These are phyloP conservation scores for Eristalis tenax DNA, from an alignment of 2,888 invertebrate genomes.

Conservation along the genomic window DNA sequence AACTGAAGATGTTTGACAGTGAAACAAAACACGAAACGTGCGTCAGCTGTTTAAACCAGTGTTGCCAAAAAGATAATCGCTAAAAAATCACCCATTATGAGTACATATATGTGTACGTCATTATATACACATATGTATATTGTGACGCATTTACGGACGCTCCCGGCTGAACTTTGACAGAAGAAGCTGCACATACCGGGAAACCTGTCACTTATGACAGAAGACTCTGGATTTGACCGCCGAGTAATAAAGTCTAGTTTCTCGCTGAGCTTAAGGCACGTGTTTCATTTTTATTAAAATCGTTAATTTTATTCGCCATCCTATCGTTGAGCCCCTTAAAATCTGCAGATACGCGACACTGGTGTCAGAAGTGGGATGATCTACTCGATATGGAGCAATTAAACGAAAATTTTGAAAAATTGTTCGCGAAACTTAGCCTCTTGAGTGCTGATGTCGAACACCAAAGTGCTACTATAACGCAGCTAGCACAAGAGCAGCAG, in stretches of 20 bases:
- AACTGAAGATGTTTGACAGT: no score
- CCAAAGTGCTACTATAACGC: background rate
- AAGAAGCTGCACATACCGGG: no score
- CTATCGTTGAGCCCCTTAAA: background rate
- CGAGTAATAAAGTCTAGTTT: no score
- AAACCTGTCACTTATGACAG: no score
- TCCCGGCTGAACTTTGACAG: background rate
- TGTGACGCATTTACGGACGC: background rate
- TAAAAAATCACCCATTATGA: no score
- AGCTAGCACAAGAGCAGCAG: constrained; percentile 5
- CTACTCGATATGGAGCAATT: constrained; percentile 6
- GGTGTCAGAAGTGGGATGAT: constrained; percentile 30
- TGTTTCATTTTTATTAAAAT: background rate
- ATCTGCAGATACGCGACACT: constrained; percentile 12
- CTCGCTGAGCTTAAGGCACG: background rate
- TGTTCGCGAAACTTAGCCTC: constrained; percentile 9
- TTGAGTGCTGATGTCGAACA: constrained; percentile 1
- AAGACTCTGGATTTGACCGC: no score
- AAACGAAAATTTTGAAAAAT: constrained; percentile 2
- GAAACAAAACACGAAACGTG: no score
- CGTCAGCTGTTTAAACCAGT: no score
- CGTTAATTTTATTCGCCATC: background rate
- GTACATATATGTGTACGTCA: no score
- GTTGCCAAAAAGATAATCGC: no score
- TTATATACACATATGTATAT: background rate